phyloP scores from a whole-genome alignment of 1,140 invertebrate genomes.

The Theocolax elegans region DNA sequence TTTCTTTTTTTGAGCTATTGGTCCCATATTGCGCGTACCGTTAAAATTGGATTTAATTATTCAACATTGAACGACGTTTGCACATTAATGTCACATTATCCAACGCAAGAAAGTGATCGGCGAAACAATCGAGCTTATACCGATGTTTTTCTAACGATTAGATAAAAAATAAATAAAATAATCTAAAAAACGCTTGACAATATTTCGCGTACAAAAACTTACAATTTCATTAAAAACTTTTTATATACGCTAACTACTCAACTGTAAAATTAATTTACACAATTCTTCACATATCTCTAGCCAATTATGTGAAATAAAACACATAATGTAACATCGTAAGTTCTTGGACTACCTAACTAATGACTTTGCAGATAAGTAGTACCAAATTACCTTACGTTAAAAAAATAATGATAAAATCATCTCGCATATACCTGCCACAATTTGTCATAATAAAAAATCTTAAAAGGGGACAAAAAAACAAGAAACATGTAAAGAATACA shows the following conservation, averaged over 20 bases:
- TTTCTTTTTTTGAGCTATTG: constrained; percentile 26
- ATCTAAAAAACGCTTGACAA: constrained; percentile 44
- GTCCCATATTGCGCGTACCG: constrained; percentile 17
- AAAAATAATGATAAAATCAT: constrained; percentile 32
- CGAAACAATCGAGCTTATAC: constrained; percentile 16
- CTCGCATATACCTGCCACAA: constrained; percentile 8
- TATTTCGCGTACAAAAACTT: constrained; percentile 41
- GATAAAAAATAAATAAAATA: constrained; percentile 48
- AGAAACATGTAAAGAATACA: constrained; percentile 31
- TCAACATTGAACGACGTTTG: constrained; percentile 1
- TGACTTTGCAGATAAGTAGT: constrained; percentile 41
- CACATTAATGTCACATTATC: constrained; percentile 11
- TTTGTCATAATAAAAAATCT: constrained; percentile 31
- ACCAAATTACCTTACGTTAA: constrained; percentile 31
- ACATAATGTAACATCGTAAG: constrained; percentile 31
- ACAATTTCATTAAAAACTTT: constrained; percentile 44
- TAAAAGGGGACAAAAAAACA: constrained; percentile 12
- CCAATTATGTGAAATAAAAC: constrained; percentile 41
- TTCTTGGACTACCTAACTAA: constrained; percentile 37
- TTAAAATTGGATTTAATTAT: constrained; percentile 18
- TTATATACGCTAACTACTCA: constrained; percentile 42
- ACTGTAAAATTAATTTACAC: constrained; percentile 45
- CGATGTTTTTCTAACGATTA: constrained; percentile 38
- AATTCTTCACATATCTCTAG: too few relatives aligned
- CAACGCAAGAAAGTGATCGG: constrained; percentile 23